Conservation (phyloP, 2,888 invertebrate genomes). For the Acleris literana region DNA sequence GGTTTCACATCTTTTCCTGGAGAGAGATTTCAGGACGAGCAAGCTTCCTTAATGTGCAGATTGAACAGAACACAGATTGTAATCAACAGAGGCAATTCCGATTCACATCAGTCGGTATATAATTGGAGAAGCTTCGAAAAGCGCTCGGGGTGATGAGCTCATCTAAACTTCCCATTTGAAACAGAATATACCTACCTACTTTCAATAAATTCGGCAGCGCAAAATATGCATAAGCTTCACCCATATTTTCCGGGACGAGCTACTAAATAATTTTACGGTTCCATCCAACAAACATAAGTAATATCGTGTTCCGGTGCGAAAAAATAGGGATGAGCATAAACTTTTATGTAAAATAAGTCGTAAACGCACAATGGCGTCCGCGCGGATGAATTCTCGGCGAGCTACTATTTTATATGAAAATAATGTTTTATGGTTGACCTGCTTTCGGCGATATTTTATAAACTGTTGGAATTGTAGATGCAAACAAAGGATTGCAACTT, state of each 20-base stretch:
- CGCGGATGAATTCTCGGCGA: constrained; percentile 10
- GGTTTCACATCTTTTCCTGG: too few relatives aligned
- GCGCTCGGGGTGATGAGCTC: constrained; percentile 27
- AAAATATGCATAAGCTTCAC: constrained; percentile 2
- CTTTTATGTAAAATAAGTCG: constrained; percentile 34
- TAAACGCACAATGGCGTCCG: constrained; percentile 34
- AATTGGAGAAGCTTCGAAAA: constrained; percentile 26
- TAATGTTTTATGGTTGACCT: constrained; percentile 32
- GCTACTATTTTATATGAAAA: constrained; percentile 24
- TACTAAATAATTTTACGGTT: constrained; percentile 5
- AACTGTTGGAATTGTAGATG: not conserved
- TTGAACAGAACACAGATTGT: constrained; percentile 23
- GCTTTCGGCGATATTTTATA: constrained; percentile 2
- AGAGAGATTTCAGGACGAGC: not conserved
- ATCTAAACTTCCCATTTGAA: constrained; percentile 24
- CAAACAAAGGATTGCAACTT: not conserved
- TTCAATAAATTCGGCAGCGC: constrained; percentile 18
- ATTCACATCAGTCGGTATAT: constrained; percentile 22
- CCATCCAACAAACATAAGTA: constrained; percentile 17
- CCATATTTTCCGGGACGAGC: not conserved
- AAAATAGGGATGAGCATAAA: constrained; percentile 27
- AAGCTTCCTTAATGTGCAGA: constrained; percentile 13
- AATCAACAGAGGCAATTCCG: constrained; percentile 31
- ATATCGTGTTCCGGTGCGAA: constrained; percentile 16
- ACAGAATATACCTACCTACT: constrained; percentile 6